Evolutionary conservation across 1,140 invertebrate genomes (phyloP), one percentile per base, ranked within the genome.

Genomic region (Procambarus clarkii): DNA sequence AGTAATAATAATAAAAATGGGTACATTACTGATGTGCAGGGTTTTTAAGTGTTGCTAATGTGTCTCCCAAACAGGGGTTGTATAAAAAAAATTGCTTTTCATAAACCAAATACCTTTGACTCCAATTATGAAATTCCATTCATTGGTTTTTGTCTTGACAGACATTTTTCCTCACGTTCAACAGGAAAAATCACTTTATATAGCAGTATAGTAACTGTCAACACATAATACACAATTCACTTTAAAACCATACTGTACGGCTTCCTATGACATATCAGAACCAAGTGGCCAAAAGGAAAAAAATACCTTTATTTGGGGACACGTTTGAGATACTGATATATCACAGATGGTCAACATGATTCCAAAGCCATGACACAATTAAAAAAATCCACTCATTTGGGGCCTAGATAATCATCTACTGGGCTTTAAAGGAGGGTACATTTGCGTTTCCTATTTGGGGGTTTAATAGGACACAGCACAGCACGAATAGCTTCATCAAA

Each of bases 401-500:
- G 24, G 8, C 69, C 69, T 74, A 74, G 24, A 74, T 34, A 69
- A 21, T 69, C 64, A 69, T 69, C 64, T 21, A 34, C 69, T 74
- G 69, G 69, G 69, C 8, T 91, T 97, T 98, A 98, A 94, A 98
- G 96, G 94, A 98, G 95, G 92, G 95, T 94, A 95, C 97, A 98
- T 94, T 96, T 97, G 87, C 92, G 92, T 94, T 96, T 96, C 94
- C 96, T 97, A 81, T 96, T 96, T 88, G 96, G 96, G 88, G 96
- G 96, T 94, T 97, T 97, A 93, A 97, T 96, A 85, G 98, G 98
- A 95, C 98, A 98, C 76, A 99, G 96, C 90, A 99, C 99, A 71
- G 99, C 99, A 93, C 99, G 96, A 94, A 99, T 99, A 74, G 99
- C 99, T 96, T 99, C 99, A 95, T 99, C 99, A 94, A 99, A 99